These are phyloP conservation scores for Habroteleia sp. DNA, from an alignment of 2,888 invertebrate genomes.

Conservation along the genomic window DNA sequence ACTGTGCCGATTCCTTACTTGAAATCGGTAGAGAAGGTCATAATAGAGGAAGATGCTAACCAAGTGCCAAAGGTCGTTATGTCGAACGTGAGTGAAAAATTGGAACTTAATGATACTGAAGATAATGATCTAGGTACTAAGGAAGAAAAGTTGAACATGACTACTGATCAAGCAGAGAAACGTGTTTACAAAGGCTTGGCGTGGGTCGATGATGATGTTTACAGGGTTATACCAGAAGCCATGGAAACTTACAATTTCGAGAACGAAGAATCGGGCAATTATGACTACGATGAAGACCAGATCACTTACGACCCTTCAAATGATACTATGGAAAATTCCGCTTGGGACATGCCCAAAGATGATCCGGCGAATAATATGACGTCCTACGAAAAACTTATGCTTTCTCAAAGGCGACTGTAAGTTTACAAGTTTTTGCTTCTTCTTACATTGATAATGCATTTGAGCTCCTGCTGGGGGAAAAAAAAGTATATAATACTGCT, in stretches of 20 bases:
- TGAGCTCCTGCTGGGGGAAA: too few species aligned
- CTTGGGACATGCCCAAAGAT: constrained; percentile 54
- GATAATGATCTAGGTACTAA: constrained; percentile 26
- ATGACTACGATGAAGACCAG: constrained; percentile 70
- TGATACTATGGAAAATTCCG: constrained; percentile 35
- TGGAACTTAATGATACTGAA: constrained; percentile 30
- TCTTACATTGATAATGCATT: neutral
- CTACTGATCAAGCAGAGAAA: constrained; percentile 25
- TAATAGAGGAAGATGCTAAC: constrained; percentile 1
- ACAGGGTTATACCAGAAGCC: constrained; percentile 76
- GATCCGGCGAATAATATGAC: constrained; percentile 70
- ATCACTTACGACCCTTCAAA: constrained; percentile 55
- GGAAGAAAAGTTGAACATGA: constrained; percentile 12
- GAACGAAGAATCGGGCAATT: constrained; percentile 66
- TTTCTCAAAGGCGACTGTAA: constrained; percentile 76
- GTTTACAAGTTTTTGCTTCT: constrained; percentile 52
- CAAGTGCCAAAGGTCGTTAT: constrained; percentile 13
- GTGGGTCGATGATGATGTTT: constrained; percentile 78
- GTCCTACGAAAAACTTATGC: constrained; percentile 70
- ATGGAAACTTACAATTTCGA: constrained; percentile 71
- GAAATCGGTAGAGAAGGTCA: neutral
- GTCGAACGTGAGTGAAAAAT: neutral
- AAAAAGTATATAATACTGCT: too few species aligned
- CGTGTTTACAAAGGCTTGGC: constrained; percentile 77
- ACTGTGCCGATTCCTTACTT: constrained; percentile 41